Conservation (phyloP, 2,113 vertebrate genomes). For the Oreamnos americanus region DNA sequence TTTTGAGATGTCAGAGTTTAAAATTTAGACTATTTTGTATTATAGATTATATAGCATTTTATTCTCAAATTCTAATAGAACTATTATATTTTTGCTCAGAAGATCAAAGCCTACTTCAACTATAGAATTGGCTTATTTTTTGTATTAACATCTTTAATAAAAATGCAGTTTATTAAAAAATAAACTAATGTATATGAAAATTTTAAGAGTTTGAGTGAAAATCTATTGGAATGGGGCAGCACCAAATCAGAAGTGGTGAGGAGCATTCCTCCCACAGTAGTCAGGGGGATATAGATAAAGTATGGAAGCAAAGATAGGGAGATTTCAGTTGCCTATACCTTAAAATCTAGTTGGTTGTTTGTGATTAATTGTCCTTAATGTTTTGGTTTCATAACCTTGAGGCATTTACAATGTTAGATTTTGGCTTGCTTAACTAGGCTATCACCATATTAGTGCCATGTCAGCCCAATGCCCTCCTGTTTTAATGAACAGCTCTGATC, state of each 20-base stretch:
- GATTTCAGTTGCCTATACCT: background rate
- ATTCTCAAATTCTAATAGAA: background rate
- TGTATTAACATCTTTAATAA: background rate
- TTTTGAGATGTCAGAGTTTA: background rate
- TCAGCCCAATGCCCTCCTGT: background rate
- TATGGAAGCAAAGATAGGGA: background rate
- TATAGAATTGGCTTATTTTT: background rate
- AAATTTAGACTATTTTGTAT: background rate
- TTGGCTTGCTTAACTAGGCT: background rate
- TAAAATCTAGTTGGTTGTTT: background rate
- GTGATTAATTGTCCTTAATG: background rate
- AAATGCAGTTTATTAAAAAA: background rate
- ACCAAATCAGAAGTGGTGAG: background rate
- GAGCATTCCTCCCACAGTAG: background rate
- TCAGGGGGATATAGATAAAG: background rate
- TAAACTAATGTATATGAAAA: background rate
- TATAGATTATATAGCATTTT: background rate
- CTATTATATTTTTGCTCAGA: background rate
- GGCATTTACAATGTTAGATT: background rate
- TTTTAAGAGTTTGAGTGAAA: background rate
- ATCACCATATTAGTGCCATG: background rate
- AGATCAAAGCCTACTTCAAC: background rate
- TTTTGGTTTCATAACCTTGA: background rate
- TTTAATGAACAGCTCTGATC: background rate
- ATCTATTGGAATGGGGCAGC: background rate